phyloP scores from a whole-genome alignment of 1,140 invertebrate genomes.

The Steinernema feltiae region DNA sequence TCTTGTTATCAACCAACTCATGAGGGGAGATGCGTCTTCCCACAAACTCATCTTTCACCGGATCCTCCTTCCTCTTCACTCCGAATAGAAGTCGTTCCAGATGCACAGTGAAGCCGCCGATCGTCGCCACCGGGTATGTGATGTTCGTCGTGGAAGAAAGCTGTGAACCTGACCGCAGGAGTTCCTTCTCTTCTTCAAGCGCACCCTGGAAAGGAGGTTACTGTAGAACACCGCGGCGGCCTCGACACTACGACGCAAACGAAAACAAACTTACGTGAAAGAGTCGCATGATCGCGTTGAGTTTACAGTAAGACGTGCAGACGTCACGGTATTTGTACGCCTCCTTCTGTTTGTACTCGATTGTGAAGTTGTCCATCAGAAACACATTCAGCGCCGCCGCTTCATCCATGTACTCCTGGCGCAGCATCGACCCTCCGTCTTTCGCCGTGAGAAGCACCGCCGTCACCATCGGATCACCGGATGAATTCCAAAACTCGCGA shows the following conservation, averaged over 20 bases:
- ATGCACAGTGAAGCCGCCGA: constrained; percentile 43
- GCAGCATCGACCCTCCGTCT: constrained; percentile 45
- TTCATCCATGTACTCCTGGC: constrained; percentile 42
- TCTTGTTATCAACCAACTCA: not conserved
- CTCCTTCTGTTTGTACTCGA: constrained; percentile 19
- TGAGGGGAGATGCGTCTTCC: not conserved
- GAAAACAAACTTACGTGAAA: constrained; percentile 41
- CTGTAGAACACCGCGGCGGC: too few species aligned
- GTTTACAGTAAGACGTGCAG: constrained; percentile 47
- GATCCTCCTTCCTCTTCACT: constrained; percentile 25
- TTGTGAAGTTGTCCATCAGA: constrained; percentile 43
- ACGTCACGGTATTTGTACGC: constrained; percentile 39
- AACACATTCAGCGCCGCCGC: constrained; percentile 29
- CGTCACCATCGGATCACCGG: constrained; percentile 51
- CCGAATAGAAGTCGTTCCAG: constrained; percentile 46
- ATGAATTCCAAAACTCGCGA: constrained; percentile 47
- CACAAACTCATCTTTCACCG: constrained; percentile 12
- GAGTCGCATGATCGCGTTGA: constrained; percentile 45
- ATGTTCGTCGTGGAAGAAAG: constrained; percentile 23
- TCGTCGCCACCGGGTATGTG: constrained; percentile 39
- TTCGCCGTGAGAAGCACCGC: constrained; percentile 39
- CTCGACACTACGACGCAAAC: not conserved
- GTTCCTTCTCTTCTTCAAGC: constrained; percentile 17
- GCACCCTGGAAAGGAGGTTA: constrained; percentile 23
- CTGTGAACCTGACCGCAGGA: constrained; percentile 16